Evolutionary conservation across 2,888 invertebrate species (phyloP), one percentile per base, ranked within the genome.

Genomic region (Rhagium mordax): DNA sequence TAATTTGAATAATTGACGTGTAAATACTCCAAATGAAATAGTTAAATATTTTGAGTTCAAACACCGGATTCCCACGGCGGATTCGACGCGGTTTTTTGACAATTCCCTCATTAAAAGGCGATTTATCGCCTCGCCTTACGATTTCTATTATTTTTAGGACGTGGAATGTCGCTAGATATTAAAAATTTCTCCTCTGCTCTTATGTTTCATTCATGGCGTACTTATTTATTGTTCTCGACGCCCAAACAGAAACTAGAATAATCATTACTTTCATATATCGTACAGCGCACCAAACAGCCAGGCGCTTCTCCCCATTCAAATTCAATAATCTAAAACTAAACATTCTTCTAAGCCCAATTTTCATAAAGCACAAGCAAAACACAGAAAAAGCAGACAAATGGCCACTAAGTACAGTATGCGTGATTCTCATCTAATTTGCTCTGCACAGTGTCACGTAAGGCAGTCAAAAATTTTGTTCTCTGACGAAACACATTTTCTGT

Each of bases 1-100:
- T 67, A 47, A 67, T 67, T 67, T 57, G 67, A 47, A 67, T 67
- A 67, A 67, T 57, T 67, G 27, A 67, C 13, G 15, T 57, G 51
- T 57, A 67, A 67, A 67, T 51, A 67, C 55, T 20, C 33, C 47
- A 41, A 20, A 41, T 24, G 10, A 16, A 20, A 61, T 61, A 10
- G 61, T 16, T 47, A 61, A 61, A 61, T 61, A 67, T 57, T 67
- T 41, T 21, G n/a, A n/a, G 33, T 41, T 55, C 47, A 64, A 64
- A 61, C 61, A 61, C 24, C 61, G 15, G 16, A 49, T 64, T 64
- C 64, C 51, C 64, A 64, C 64, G 51, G 16, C 21, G 15, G 15
- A 20, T n/a, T 51, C 24, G 21, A 21, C 2, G 15, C n/a, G 3
- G 20, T 21, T 61, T 24, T 48, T 24, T 7, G 20, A 20, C 13